phyloP scores from a whole-genome alignment of 2,113 vertebrate genomes.

The Macroglossus sobrinus region DNA sequence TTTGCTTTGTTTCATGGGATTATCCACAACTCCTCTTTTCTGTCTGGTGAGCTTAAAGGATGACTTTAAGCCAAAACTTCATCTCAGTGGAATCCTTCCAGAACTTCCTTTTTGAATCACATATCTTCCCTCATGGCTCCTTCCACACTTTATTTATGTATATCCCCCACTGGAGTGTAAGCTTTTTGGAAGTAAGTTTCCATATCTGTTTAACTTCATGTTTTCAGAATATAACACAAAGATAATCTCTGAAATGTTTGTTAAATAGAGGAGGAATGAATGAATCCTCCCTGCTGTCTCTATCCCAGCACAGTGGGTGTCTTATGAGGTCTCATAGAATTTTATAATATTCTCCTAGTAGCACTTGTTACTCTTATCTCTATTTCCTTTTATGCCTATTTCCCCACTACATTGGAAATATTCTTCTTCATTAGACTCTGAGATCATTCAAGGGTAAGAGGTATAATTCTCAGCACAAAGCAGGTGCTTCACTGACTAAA shows the following conservation, averaged over 20 bases:
- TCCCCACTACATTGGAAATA: neutral
- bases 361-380: neutral
- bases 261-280: neutral
- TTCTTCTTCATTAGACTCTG: neutral
- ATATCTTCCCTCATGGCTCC: neutral
- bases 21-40: neutral
- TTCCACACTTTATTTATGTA: neutral
- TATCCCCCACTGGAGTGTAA: neutral
- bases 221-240: neutral
- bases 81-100: neutral
- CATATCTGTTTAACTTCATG: neutral
- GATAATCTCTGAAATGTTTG: no score
- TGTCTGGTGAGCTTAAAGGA: neutral
- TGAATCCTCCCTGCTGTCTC: neutral
- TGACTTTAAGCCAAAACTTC: neutral
- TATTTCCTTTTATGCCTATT: neutral
- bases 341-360: neutral
- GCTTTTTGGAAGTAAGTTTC: neutral
- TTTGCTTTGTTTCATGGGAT: neutral
- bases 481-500: neutral
- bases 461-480: neutral
- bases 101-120: neutral
- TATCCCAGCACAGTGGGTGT: neutral
- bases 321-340: neutral
- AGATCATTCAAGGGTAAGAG: neutral